Percentiles rank a stretch among this genome's conserved stretches.
These are phyloP conservation scores for Mesembrinibis cayennensis DNA, from an alignment of 2,113 vertebrate species.

Conservation along the genomic window DNA sequence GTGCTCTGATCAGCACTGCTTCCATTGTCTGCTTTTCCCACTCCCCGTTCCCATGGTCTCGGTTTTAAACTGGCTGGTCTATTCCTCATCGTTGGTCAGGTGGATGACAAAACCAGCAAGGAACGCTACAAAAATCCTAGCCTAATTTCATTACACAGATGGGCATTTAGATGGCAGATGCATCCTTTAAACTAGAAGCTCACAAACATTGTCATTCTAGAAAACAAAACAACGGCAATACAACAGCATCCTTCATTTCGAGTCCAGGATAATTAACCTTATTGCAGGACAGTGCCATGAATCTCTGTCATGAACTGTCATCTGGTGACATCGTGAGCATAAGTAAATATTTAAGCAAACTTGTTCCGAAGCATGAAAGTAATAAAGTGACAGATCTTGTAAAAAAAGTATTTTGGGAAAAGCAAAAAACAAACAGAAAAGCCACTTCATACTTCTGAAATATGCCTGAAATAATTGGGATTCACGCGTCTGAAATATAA, in stretches of 20 bases:
- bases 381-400: neutral
- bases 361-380: neutral
- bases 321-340: neutral
- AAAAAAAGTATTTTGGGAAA: neutral
- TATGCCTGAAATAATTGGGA: conserved; percentile 11
- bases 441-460: neutral
- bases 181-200: conserved; percentile 51
- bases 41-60: neutral
- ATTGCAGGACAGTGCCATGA: conserved; percentile 31
- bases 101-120: neutral
- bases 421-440: neutral
- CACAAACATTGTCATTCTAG: conserved; percentile 3
- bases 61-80: neutral
- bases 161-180: conserved; percentile 27
- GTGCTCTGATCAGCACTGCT: neutral
- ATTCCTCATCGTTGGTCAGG: neutral
- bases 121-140: neutral
- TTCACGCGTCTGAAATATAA: conserved; percentile 6
- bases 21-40: neutral
- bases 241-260: conserved; percentile 24
- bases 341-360: conserved; percentile 23
- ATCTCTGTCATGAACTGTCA: conserved; percentile 12
- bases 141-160: conserved; percentile 56
- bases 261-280: conserved; percentile 47
- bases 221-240: conserved; percentile 8